phyloP scores from a whole-genome alignment of 1,140 invertebrate genomes.

The Drosophila melanogaster region DNA sequence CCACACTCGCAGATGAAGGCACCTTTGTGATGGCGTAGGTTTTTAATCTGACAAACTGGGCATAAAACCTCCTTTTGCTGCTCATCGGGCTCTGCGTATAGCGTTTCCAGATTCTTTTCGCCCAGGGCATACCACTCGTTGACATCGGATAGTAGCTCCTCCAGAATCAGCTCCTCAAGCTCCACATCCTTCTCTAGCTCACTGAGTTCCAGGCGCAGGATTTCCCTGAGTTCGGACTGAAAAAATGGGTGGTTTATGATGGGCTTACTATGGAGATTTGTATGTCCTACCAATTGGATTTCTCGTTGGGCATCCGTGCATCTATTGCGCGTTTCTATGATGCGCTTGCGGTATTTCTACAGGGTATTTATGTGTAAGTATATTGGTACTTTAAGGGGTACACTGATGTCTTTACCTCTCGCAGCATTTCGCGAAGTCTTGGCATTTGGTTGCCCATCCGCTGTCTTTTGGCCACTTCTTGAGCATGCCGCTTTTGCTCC shows the following conservation, averaged over 20 bases:
- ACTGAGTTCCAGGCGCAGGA: slow-evolving; percentile 63
- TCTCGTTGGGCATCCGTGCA: slow-evolving; percentile 48
- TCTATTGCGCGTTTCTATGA: slow-evolving; percentile 51
- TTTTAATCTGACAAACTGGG: slow-evolving; percentile 64
- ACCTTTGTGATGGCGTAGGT: slow-evolving; percentile 14
- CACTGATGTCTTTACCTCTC: slow-evolving; percentile 43
- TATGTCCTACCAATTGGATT: slow-evolving; percentile 49
- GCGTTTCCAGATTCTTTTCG: slow-evolving; percentile 60
- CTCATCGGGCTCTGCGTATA: slow-evolving; percentile 49
- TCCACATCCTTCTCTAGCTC: slow-evolving; percentile 68
- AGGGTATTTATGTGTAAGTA: not conserved
- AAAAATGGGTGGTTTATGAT: not conserved
- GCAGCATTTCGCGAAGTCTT: slow-evolving; percentile 65
- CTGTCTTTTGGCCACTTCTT: slow-evolving; percentile 64
- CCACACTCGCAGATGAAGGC: slow-evolving; percentile 55
- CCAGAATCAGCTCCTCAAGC: slow-evolving; percentile 64
- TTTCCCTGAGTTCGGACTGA: slow-evolving; percentile 53
- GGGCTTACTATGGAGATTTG: not conserved
- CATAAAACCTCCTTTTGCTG: slow-evolving; percentile 43
- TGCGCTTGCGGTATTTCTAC: slow-evolving; percentile 65
- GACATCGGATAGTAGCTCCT: slow-evolving; percentile 64
- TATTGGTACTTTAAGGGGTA: not conserved
- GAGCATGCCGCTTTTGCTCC: slow-evolving; percentile 71
- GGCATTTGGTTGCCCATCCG: slow-evolving; percentile 63
- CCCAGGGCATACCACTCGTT: slow-evolving; percentile 77